phyloP scores from a whole-genome alignment of 1,140 invertebrate genomes.

The Lucilia sericata region DNA sequence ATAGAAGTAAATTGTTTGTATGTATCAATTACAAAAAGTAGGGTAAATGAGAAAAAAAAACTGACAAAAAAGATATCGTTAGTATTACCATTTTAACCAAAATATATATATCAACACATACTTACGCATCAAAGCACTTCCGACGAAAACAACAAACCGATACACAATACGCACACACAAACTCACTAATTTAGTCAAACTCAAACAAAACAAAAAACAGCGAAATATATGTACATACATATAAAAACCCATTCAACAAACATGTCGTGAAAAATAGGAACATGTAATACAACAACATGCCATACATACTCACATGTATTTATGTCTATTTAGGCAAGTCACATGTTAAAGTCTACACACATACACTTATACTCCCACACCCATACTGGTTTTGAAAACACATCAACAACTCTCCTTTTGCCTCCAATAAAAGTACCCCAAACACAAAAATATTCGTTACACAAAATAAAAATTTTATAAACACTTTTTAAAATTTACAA shows the following conservation, averaged over 20 bases:
- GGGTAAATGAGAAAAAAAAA: not conserved
- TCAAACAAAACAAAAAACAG: not conserved
- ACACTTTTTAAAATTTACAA: not conserved
- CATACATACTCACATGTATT: not conserved
- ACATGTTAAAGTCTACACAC: not conserved
- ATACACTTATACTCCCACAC: not conserved
- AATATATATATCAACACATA: slow-evolving; percentile 41
- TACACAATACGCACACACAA: not conserved
- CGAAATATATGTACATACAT: no score
- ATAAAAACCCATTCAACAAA: not conserved
- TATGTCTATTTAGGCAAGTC: slow-evolving; percentile 13
- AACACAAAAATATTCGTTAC: not conserved
- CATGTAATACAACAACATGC: slow-evolving; percentile 6
- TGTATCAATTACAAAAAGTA: slow-evolving; percentile 26
- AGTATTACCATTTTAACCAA: slow-evolving; percentile 4
- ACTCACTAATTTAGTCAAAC: not conserved
- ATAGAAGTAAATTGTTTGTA: slow-evolving; percentile 11
- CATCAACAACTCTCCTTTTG: not conserved
- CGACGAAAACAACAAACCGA: slow-evolving; percentile 13
- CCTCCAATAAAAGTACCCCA: not conserved
- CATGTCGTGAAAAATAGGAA: slow-evolving; percentile 3
- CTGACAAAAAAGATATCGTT: not conserved
- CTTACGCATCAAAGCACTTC: slow-evolving; percentile 41
- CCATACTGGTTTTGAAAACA: not conserved
- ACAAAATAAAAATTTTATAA: not conserved